These are phyloP conservation scores for Leptopilina myrica DNA, from an alignment of 2,888 invertebrate species.

Conservation along the genomic window DNA sequence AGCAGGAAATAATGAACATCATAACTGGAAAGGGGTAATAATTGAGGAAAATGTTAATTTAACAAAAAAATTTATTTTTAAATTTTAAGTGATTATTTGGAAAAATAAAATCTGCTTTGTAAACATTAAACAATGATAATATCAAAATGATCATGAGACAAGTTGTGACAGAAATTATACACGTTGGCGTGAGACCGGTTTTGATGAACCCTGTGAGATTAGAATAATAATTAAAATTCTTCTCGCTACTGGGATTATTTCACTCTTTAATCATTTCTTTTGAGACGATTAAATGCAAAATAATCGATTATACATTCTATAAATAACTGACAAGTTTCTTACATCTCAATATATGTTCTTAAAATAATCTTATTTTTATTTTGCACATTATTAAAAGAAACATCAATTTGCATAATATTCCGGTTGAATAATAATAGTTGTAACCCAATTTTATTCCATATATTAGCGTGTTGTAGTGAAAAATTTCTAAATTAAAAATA, in stretches of 20 bases:
- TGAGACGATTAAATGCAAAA: not conserved
- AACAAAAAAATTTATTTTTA: too few relatives aligned
- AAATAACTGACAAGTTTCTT: constrained; percentile 20
- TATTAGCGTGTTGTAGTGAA: not conserved
- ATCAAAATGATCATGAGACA: too few relatives aligned
- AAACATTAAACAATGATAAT: too few relatives aligned
- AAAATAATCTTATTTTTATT: not conserved
- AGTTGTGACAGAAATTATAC: too few relatives aligned
- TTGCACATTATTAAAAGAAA: not conserved
- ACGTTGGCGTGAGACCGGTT: not conserved
- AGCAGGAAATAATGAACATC: too few relatives aligned
- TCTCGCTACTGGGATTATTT: not conserved
- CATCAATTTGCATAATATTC: constrained; percentile 13
- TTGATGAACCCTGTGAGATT: not conserved
- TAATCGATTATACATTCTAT: constrained; percentile 11
- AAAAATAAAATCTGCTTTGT: too few relatives aligned
- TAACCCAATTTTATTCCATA: not conserved
- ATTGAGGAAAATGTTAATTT: too few relatives aligned
- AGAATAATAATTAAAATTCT: constrained; percentile 35
- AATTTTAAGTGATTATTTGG: too few relatives aligned
- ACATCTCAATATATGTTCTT: not conserved
- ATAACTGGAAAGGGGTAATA: too few relatives aligned
- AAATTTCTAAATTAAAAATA: not conserved
- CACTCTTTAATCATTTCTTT: not conserved
- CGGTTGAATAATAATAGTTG: not conserved